Percentiles rank a stretch among this genome's conserved stretches.
phyloP scores from a whole-genome alignment of 2,797 vertebrate genomes.

The Clarias fuscus region DNA sequence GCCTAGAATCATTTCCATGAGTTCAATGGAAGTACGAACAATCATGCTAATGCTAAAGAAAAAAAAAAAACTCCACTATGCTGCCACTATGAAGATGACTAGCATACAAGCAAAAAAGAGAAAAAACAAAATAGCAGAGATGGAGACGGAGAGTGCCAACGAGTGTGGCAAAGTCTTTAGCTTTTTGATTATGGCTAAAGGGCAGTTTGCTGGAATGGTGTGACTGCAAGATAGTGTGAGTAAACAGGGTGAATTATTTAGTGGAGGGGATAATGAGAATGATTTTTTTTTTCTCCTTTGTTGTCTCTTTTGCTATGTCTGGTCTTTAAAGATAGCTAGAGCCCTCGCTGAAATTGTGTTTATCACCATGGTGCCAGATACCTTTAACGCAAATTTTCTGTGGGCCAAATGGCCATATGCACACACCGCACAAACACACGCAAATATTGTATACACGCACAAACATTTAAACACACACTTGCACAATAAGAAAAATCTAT shows the following conservation, averaged over 20 bases:
- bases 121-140: slow-evolving; percentile 41
- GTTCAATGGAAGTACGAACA: not conserved
- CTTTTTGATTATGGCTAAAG: slow-evolving; percentile 59
- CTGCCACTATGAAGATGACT: slow-evolving; percentile 23
- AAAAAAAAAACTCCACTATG: not conserved
- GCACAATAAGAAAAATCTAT: slow-evolving; percentile 31
- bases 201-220: slow-evolving; percentile 55
- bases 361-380: slow-evolving; percentile 60
- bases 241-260: slow-evolving; percentile 63
- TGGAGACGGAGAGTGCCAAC: not conserved
- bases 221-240: slow-evolving; percentile 57
- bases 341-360: slow-evolving; percentile 52
- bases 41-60: slow-evolving; percentile 12
- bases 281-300: slow-evolving; percentile 51
- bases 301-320: slow-evolving; percentile 55
- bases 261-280: slow-evolving; percentile 66
- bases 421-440: slow-evolving; percentile 25
- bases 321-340: slow-evolving; percentile 63
- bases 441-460: not conserved
- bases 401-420: slow-evolving; percentile 30
- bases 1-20: not conserved
- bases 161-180: slow-evolving; percentile 43
- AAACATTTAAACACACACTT: slow-evolving; percentile 24
- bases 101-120: slow-evolving; percentile 41
- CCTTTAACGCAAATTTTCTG: slow-evolving; percentile 50